A percentile compares a stretch with the other conserved stretches of the same genome.
Conservation (phyloP, 2,797 vertebrate species). For the Trichosurus vulpecula region DNA sequence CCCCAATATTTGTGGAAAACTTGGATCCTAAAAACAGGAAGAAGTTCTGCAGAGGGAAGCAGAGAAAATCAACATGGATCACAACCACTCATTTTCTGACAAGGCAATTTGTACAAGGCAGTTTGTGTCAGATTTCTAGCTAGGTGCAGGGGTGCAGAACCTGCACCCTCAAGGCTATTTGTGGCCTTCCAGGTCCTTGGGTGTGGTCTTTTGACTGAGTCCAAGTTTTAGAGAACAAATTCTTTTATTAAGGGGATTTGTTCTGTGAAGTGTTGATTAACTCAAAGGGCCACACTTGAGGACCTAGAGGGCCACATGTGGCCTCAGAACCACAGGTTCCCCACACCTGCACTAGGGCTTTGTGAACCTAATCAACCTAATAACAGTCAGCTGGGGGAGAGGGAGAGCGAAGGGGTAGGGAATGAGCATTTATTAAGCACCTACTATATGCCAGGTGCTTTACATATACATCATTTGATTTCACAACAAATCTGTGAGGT, state of each 20-base stretch:
- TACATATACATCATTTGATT: background rate
- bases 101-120: background rate
- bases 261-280: too few relatives aligned
- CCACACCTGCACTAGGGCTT: background rate
- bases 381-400: background rate
- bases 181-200: too few relatives aligned
- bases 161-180: too few relatives aligned
- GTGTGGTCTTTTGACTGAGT: too few relatives aligned
- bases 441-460: background rate
- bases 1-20: background rate
- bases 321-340: too few relatives aligned
- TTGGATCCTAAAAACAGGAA: background rate
- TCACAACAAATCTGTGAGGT: background rate
- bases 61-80: background rate
- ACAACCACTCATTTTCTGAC: background rate
- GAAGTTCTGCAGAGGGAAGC: background rate
- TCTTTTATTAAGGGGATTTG: too few relatives aligned
- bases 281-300: too few relatives aligned
- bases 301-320: too few relatives aligned
- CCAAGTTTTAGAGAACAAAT: too few relatives aligned
- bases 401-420: too few relatives aligned
- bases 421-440: background rate
- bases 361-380: background rate
- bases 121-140: background rate
- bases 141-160: too few relatives aligned